Evolutionary conservation across 2,888 invertebrate genomes (phyloP), one percentile per base, ranked within the genome.

Genomic region (Xiphydria camelus): DNA sequence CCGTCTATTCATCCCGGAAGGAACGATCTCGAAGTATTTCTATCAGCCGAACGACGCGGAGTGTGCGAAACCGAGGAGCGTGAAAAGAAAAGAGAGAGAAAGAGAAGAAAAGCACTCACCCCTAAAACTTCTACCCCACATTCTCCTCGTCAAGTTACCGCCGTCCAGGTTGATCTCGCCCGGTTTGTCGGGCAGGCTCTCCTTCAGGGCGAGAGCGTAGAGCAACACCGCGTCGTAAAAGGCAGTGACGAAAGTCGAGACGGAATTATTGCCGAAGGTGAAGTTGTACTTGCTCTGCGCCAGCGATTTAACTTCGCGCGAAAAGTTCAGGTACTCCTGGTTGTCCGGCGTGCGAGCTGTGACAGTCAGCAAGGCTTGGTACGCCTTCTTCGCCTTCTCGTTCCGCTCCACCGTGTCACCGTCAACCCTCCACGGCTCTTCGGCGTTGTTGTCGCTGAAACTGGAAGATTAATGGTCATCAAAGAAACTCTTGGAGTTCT

Each of bases 171-270:
- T 76, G 32, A 71, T 62, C 44, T 77, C 76, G 9, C 63, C 63
- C 1, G 66, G 62, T 1, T 61, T 60, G 4, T 72, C 63, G 23
- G 59, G 69, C 79, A 96, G 78, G 17, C 93, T 93, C 57, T 94
- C 90, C 69, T 94, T 95, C 4, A 98, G 79, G 0, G 95, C 95
- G 44, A 91, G 81, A 0, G 94, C 91, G 75, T 96, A 98, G 23
- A 99, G 83, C 0, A 97, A 80, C 7, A 98, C 93, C 0, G 96
- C 96, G 67, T 99, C 97, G 76, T 96, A 95, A 77, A 98, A 94
- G 2, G 96, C 94, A 1, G 92, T 91, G 39, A 94, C 94, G 76
- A 93, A 94, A 23, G 92, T 91, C 49, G 94, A 94, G 26, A 95
- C 91, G 59, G 91, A 84, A 40, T 82, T 84, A 59, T 86, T 85